Evolutionary conservation across 2,888 invertebrate genomes (phyloP), one percentile per base, ranked within the genome.

Genomic region (Mimas tiliae): DNA sequence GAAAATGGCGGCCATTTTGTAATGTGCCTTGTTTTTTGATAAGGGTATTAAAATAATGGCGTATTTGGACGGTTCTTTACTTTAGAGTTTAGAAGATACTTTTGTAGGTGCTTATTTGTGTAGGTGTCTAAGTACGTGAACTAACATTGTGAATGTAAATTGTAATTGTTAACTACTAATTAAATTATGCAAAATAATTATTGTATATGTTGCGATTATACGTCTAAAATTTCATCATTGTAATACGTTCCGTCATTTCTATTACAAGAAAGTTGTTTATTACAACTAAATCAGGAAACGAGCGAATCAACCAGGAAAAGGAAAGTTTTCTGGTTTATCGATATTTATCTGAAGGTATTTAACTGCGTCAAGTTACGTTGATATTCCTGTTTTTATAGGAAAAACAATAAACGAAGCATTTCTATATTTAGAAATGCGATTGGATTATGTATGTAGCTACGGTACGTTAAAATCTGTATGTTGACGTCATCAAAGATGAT

Each of bases 11-110:
- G 90, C 92, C 92, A 91, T 93, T 92, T 93, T 91, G 92, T 93
- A 91, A 93, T 93, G 91, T 90, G 88, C 91, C 90, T 90, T 93
- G 93, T 93, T 92, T 93, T 93, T 93, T 93, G 93, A 93, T 93
- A 93, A 93, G 93, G 91, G 89, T 91, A 90, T 92, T 93, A 92
- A 92, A 91, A 91, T 93, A 91, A 91, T 80, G 87, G 88, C 75
- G 84, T 82, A 84, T 89, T 90, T 87, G 90, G 89, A 88, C 86
- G 86, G 85, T 83, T 89, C 83, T 88, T 87, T 85, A 78, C 83
- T 83, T 72, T 81, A 79, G 81, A 79, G 85, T 83, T 72, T 81
- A 79, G 81, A 79, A 85, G 82, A 84, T 84, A 85, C 83, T 85
- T 85, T 79, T 83, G 80, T 84, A 83, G 83, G 77, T 80, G 58